Percentiles rank a stretch among this genome's conserved stretches.
Conservation (phyloP, 1,140 invertebrate species). For the Achroia grisella region DNA sequence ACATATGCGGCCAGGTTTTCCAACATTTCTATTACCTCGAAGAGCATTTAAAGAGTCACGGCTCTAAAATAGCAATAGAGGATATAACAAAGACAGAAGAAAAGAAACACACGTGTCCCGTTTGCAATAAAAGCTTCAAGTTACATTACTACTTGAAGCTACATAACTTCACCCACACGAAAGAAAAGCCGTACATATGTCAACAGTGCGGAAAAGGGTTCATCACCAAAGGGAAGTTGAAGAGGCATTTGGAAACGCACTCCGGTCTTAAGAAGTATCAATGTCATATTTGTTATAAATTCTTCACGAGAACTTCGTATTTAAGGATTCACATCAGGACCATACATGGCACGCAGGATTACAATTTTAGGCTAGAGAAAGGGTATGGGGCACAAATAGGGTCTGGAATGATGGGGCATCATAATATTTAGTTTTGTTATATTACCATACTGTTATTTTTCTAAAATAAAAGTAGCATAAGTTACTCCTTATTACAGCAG, state of each 20-base stretch:
- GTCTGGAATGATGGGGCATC: too few relatives aligned
- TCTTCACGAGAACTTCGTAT: constrained; percentile 58
- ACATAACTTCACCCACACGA: constrained; percentile 59
- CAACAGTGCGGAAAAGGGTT: constrained; percentile 68
- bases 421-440: too few relatives aligned
- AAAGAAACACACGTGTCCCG: constrained; percentile 72
- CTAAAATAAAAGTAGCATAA: too few relatives aligned
- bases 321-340: constrained; percentile 53
- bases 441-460: too few relatives aligned
- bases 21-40: constrained; percentile 73
- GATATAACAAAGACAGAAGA: constrained; percentile 50
- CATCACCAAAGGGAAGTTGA: constrained; percentile 54
- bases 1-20: constrained; percentile 74
- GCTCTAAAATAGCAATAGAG: constrained; percentile 56
- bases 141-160: constrained; percentile 59
- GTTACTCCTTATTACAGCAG: too few relatives aligned
- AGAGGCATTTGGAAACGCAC: constrained; percentile 61
- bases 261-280: constrained; percentile 69
- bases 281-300: constrained; percentile 62
- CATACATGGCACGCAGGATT: constrained; percentile 54
- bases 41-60: constrained; percentile 75
- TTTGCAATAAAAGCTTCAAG: constrained; percentile 76
- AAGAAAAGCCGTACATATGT: constrained; percentile 60
- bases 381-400: too few relatives aligned
- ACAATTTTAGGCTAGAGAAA: constrained; percentile 43